Evolutionary conservation across 2,797 vertebrate genomes (phyloP).

Genomic region (Malurus splendens): DNA sequence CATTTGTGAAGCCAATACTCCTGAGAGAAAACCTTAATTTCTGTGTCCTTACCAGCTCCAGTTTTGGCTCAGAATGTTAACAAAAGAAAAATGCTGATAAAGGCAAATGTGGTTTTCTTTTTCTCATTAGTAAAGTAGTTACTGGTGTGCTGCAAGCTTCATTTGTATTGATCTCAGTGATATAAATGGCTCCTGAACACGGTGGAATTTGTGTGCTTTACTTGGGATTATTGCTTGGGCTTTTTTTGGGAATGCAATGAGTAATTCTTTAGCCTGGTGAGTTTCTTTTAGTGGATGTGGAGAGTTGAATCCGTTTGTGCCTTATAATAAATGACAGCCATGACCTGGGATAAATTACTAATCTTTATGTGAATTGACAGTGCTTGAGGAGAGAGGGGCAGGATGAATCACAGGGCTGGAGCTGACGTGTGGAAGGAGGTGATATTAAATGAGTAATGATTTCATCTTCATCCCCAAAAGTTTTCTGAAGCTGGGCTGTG

Average conservation of each 20-base stretch:
- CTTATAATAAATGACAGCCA: conserved; percentile 44
- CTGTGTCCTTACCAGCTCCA: neutral
- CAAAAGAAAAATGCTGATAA: neutral
- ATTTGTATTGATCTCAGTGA: neutral
- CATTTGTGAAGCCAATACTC: neutral
- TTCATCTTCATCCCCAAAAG: neutral
- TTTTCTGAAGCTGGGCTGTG: neutral
- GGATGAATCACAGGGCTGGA: conserved; percentile 35
- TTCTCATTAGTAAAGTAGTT: neutral
- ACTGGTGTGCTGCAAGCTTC: neutral
- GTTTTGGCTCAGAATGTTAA: neutral
- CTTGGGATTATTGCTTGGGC: neutral
- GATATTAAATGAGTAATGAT: conserved; percentile 12
- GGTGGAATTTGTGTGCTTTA: neutral
- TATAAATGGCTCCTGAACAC: neutral
- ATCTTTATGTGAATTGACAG: conserved; percentile 52
- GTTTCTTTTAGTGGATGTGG: neutral
- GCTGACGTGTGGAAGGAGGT: conserved; percentile 7
- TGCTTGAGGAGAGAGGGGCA: conserved; percentile 30
- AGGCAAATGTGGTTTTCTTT: neutral
- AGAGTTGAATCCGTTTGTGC: neutral
- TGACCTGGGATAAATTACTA: conserved; percentile 36
- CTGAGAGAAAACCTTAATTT: neutral
- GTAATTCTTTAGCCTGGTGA: neutral
- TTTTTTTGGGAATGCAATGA: neutral